phyloP scores from a whole-genome alignment of 2,888 invertebrate species.

The Atherix ibis region DNA sequence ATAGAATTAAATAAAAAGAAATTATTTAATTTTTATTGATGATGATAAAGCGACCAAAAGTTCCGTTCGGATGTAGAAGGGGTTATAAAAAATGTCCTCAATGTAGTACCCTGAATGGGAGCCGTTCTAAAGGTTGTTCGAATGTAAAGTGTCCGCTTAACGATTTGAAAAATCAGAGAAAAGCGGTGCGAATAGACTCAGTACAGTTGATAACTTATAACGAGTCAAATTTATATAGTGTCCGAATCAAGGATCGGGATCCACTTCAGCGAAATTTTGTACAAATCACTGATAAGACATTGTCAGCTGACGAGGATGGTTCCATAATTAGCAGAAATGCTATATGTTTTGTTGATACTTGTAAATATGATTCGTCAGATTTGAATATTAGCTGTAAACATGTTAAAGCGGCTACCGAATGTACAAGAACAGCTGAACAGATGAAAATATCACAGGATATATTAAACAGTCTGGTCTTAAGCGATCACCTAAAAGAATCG shows the following conservation, averaged over 20 bases:
- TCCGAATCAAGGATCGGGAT: slow-evolving; percentile 49
- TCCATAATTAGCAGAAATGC: slow-evolving; percentile 22
- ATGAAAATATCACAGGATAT: slow-evolving; percentile 21
- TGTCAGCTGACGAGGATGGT: slow-evolving; percentile 25
- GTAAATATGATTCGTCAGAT: slow-evolving; percentile 19
- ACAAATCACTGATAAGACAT: slow-evolving; percentile 35
- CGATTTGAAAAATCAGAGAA: slow-evolving; percentile 2
- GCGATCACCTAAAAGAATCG: slow-evolving; percentile 19
- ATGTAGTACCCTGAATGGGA: slow-evolving; percentile 62
- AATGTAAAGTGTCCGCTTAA: slow-evolving; percentile 46
- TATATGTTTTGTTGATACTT: slow-evolving; percentile 21
- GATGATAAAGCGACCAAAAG: no score
- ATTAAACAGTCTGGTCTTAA: slow-evolving; percentile 24
- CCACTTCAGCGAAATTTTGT: slow-evolving; percentile 61
- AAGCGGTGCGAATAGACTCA: slow-evolving; percentile 17
- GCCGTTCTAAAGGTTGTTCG: slow-evolving; percentile 55
- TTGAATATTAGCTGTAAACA: slow-evolving; percentile 21
- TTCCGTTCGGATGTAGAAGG: no score
- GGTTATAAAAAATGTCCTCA: slow-evolving; percentile 42
- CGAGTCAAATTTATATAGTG: slow-evolving; percentile 47
- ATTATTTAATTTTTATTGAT: no score
- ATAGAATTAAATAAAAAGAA: no score
- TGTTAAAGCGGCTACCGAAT: slow-evolving; percentile 17
- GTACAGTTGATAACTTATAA: slow-evolving; percentile 41
- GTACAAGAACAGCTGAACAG: slow-evolving; percentile 18